Base-by-base conservation (phyloP, 1,140 invertebrate species). In the Tenebrio molitor region DNA sequence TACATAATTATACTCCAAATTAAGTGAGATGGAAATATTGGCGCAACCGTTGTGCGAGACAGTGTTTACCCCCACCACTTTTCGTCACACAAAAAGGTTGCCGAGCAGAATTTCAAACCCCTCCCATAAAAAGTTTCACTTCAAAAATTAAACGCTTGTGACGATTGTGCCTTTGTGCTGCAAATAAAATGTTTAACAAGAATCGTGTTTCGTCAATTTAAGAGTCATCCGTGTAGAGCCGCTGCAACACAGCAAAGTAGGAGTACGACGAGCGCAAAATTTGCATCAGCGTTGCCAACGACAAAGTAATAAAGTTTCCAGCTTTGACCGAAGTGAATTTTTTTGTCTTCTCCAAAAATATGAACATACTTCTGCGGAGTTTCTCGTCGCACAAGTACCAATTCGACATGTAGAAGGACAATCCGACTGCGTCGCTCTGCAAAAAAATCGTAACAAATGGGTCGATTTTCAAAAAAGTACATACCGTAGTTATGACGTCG, bases 401-500 rank as follows among this genome's bases (percentile, higher is more conserved):
- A 4, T 58, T 58, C 21, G 50, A 58, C 50, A 58, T 34, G 23
- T 58, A 58, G 1, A 58, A 3, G n/a, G 50, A 58, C 1, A n/a
- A 5, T n/a, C 21, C 50, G n/a, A 58, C 29, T 0, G 21, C 23
- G 14, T 58, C 50, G 6, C 50, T 58, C 50, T 58, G 19, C 1
- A 29, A 58, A 15, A 29, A 58, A 29, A 29, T 1, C 8, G 46
- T 23, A 12, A 12, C 7, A 14, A 58, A 15, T 58, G 4, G 4
- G 1, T 8, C 0, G 4, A 29, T 12, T 19, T 50, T 23, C 8
- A 4, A 29, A 39, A 39, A 7, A 39, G 4, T 58, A 29, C 12
- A 50, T 50, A 50, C 44, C 4, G 50, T 29, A 15, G 23, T 58
- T 17, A 58, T 58, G 10, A 58, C 50, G 21, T 58, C 50, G 29